phyloP scores from a whole-genome alignment of 2,113 vertebrate genomes.

The Oxyura jamaicensis region DNA sequence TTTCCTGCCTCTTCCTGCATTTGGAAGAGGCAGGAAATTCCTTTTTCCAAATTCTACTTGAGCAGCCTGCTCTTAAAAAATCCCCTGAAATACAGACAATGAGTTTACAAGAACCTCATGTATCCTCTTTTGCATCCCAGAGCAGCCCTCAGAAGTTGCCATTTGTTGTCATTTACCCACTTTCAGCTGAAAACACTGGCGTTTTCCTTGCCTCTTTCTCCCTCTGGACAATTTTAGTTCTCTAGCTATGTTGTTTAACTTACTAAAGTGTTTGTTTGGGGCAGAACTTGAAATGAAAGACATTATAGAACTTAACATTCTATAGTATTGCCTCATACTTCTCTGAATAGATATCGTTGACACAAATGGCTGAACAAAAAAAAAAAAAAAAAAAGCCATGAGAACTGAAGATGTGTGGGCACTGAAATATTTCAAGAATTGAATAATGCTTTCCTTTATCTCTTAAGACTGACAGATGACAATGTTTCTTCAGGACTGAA shows the following conservation, averaged over 20 bases:
- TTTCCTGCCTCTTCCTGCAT: not conserved
- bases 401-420: slow-evolving; percentile 73
- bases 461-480: slow-evolving; percentile 60
- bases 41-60: not conserved
- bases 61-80: not conserved
- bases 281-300: slow-evolving; percentile 46
- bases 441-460: slow-evolving; percentile 57
- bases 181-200: not conserved
- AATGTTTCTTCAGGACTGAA: slow-evolving; percentile 29
- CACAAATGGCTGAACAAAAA: slow-evolving; percentile 61
- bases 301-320: slow-evolving; percentile 36
- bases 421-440: slow-evolving; percentile 71
- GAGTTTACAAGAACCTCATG: not conserved
- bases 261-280: slow-evolving; percentile 10
- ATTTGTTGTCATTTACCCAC: not conserved
- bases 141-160: not conserved
- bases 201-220: not conserved
- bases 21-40: not conserved
- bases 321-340: slow-evolving; percentile 58
- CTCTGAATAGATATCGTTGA: slow-evolving; percentile 65
- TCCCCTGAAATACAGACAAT: not conserved
- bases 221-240: slow-evolving; percentile 2
- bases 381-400: slow-evolving; percentile 64
- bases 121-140: not conserved
- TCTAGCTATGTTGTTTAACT: not conserved